Evolutionary conservation across 1,140 invertebrate species (phyloP).

Genomic region (Drosophila trapezifrons): DNA sequence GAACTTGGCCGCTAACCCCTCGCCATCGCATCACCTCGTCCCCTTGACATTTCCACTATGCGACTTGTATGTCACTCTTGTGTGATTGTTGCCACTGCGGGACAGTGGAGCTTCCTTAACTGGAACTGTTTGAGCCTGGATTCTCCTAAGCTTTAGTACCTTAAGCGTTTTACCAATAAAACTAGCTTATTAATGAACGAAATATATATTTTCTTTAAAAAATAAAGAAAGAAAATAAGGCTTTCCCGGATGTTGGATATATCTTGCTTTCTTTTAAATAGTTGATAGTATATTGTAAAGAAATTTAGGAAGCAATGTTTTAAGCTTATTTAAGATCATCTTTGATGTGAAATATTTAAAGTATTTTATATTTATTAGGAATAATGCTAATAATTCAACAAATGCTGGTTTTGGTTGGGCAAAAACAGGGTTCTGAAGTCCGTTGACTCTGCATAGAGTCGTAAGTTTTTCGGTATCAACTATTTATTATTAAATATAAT

Average conservation of each 20-base stretch:
- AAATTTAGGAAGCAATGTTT: not conserved
- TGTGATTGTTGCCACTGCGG: conserved; percentile 55
- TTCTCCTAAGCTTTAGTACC: too few species aligned
- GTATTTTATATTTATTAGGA: too few species aligned
- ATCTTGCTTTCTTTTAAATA: not conserved
- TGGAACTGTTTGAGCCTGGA: not conserved
- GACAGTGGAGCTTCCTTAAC: conserved; percentile 8
- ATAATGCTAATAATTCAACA: not conserved
- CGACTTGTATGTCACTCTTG: conserved; percentile 74
- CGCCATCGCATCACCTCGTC: conserved; percentile 4
- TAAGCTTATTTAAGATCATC: not conserved
- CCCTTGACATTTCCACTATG: conserved; percentile 42
- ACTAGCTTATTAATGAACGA: too few species aligned
- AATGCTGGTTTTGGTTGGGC: not conserved
- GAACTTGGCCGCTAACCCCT: conserved; percentile 18
- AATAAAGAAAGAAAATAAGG: not conserved
- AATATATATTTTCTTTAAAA: not conserved
- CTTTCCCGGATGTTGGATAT: not conserved
- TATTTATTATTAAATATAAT: too few species aligned
- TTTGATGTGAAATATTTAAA: too few species aligned
- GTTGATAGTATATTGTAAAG: too few species aligned
- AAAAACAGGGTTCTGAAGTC: not conserved
- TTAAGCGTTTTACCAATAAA: too few species aligned
- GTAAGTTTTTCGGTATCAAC: not conserved
- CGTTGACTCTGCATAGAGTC: not conserved